phyloP scores from a whole-genome alignment of 2,888 invertebrate species.

The Apamea crenata region DNA sequence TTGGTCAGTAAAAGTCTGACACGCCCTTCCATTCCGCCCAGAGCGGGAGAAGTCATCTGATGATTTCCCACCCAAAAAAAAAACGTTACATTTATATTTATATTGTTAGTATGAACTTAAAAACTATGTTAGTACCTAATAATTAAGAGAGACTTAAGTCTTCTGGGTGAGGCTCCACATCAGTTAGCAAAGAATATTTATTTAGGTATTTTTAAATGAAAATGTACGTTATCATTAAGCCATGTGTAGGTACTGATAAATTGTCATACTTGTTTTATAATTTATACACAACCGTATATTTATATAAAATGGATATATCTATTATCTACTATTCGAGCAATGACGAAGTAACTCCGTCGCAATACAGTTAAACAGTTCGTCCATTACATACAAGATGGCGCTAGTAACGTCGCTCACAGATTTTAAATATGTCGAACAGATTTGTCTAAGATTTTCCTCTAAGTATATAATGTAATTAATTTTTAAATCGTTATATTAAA shows the following conservation, averaged over 20 bases:
- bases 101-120: too few species aligned
- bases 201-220: neutral
- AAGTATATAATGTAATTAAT: neutral
- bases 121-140: too few species aligned
- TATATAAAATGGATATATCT: too few species aligned
- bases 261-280: neutral
- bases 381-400: conserved; percentile 37
- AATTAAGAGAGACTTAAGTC: too few species aligned
- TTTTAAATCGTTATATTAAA: neutral
- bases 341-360: neutral
- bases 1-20: too few species aligned
- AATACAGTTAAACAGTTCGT: conserved; percentile 1
- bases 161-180: too few species aligned
- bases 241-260: neutral
- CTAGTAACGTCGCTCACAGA: neutral
- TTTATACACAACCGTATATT: too few species aligned
- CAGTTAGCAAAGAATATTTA: neutral
- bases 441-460: neutral
- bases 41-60: too few species aligned
- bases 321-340: neutral
- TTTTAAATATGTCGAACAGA: neutral
- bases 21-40: too few species aligned
- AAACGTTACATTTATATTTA: too few species aligned
- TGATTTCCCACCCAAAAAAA: too few species aligned
- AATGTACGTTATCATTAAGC: neutral